Conservation (phyloP, 2,113 vertebrate species). For the Capreolus pygargus region DNA sequence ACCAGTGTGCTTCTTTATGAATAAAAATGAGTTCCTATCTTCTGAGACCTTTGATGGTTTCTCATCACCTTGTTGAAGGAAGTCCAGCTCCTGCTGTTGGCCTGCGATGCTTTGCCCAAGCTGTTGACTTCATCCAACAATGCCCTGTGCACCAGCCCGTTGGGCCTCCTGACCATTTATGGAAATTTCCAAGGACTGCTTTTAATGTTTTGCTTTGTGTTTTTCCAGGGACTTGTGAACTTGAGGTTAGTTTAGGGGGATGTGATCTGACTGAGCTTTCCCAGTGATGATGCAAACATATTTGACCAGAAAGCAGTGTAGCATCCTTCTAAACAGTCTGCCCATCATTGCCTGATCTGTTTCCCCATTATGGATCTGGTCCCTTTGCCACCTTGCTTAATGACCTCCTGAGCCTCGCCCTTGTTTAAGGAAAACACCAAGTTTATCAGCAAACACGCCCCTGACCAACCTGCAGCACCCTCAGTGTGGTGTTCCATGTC, state of each 20-base stretch:
- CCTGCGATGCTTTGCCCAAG: background rate
- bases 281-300: background rate
- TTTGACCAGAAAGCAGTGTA: background rate
- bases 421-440: background rate
- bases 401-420: background rate
- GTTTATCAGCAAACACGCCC: background rate
- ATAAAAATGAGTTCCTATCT: background rate
- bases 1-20: background rate
- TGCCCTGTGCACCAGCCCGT: background rate
- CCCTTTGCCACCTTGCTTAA: background rate
- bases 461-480: background rate
- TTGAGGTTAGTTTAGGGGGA: no score
- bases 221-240: fast-evolving
- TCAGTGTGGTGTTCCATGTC: background rate
- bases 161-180: background rate
- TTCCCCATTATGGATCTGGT: fast-evolving
- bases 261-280: background rate
- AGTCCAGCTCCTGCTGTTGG: no score
- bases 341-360: fast-evolving
- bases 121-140: background rate
- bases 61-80: background rate
- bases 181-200: background rate
- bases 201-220: background rate
- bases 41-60: background rate
- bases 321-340: background rate